Conservation (phyloP, 2,888 invertebrate species). For the Tinea pellionella region DNA sequence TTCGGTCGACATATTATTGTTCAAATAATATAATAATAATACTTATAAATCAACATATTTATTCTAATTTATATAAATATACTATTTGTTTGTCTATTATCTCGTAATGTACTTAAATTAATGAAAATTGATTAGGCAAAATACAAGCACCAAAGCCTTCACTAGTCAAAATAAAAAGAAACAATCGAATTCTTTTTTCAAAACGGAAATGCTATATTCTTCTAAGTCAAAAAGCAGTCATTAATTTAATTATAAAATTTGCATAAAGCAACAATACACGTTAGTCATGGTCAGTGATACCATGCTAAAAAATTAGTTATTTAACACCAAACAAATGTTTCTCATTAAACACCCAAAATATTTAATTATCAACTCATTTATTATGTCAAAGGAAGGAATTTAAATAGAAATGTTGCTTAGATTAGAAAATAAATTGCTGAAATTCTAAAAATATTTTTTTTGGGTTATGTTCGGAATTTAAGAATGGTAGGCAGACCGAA, state of each 20-base stretch:
- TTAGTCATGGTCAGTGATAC: not conserved
- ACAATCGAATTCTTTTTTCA: not conserved
- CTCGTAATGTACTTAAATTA: no score
- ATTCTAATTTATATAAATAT: no score
- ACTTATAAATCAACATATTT: no score
- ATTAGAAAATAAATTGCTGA: no score
- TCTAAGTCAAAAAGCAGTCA: not conserved
- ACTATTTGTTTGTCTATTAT: no score
- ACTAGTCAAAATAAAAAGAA: not conserved
- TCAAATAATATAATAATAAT: no score
- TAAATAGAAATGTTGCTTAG: no score
- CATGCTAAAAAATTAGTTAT: not conserved
- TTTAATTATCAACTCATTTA: not conserved
- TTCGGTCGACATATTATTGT: no score
- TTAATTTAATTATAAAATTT: not conserved
- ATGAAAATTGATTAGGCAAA: not conserved
- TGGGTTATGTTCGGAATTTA: no score
- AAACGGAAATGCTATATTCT: not conserved
- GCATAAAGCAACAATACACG: slow-evolving; percentile 2
- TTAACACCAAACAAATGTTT: not conserved
- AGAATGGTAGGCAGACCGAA: no score
- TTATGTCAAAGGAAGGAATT: no score
- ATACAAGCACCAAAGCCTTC: not conserved
- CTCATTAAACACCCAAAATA: not conserved
- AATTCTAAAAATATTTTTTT: no score